Base-by-base conservation (phyloP, 2,113 vertebrate genomes). In the Mobula hypostoma region DNA sequence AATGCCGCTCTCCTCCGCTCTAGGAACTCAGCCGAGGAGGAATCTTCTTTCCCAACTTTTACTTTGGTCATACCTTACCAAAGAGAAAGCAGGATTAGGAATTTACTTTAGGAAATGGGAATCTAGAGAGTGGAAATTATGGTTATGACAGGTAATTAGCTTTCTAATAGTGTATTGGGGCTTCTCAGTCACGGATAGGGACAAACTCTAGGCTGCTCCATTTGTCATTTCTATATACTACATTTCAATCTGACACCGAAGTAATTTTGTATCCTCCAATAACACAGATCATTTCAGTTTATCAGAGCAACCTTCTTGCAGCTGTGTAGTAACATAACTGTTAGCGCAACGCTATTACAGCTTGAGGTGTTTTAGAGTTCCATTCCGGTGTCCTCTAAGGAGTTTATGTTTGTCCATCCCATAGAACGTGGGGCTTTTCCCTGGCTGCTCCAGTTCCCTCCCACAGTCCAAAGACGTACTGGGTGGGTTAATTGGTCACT, bases 31-130 rank as follows among this genome's bases (percentile, higher is more conserved):
- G 96, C 97, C 94, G 98, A 99, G 0, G 99, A 99, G 40, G 98
- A 98, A 94, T 99, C 99, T 95, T 99, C 99, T 95, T 99, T 99
- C 36, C 99, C 99, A 94, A 99, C 99, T 96, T 99, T 99, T 94
- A 99, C 96, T 97, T 99, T 99, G 80, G 99, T 99, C 99, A 99
- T 99, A 94, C 99, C 99, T 99, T 95, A 63, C 61, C 85, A 90
- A 88, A 66, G 14, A 90, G 61, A 90, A 90, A 32, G 14, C 61
- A 66, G 40, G 61, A 36, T 90, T 90, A 90, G 58, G 29, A 88
- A 88, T 88, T 17, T 88, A 14, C n/a, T 7, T 66, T 17, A 5
- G 15, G 80, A 36, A 79, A 79, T 15, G 6, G 40, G 21, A 15
- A 66, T 15, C 29, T 61, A 68, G 85, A 66, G 61, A 21, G 12